Evolutionary conservation across 2,797 vertebrate genomes (phyloP).

Genomic region (Erithacus rubecula): DNA sequence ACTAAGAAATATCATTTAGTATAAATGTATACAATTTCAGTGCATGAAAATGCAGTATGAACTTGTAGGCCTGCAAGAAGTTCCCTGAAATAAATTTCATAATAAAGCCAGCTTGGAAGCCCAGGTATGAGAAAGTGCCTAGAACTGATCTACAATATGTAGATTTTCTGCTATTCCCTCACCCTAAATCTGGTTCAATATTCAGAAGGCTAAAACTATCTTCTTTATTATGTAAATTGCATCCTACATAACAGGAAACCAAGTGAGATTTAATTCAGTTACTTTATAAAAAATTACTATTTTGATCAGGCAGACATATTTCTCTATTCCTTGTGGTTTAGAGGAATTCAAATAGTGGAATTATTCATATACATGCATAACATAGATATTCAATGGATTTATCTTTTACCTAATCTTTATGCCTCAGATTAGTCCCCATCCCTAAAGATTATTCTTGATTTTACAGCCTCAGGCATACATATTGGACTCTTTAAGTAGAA

Average conservation of each 20-base stretch:
- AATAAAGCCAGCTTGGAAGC: not conserved
- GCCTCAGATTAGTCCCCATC: not conserved
- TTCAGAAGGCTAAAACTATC: not conserved
- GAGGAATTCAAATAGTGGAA: slow-evolving; percentile 15
- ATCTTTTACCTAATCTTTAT: not conserved
- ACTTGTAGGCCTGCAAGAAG: not conserved
- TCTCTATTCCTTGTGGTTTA: slow-evolving; percentile 11
- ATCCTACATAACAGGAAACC: not conserved
- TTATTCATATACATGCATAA: not conserved
- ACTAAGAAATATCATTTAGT: not conserved
- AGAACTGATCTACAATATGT: not conserved
- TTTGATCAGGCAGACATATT: slow-evolving; percentile 34
- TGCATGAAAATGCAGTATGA: not conserved
- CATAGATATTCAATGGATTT: not conserved
- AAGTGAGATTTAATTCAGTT: slow-evolving; percentile 21
- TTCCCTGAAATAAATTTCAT: not conserved
- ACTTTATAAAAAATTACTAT: slow-evolving; percentile 34
- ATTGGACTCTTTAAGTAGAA: not conserved
- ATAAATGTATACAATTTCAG: not conserved
- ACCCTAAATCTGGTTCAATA: not conserved
- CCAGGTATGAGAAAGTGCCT: not conserved
- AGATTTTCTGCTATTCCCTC: not conserved
- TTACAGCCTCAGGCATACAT: not conserved
- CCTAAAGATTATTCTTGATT: not conserved
- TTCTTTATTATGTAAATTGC: slow-evolving; percentile 15